A percentile compares a stretch with the other conserved stretches of the same genome.
These are phyloP conservation scores for Adelosebastes latens DNA, from an alignment of 2,797 vertebrate genomes.

Conservation along the genomic window DNA sequence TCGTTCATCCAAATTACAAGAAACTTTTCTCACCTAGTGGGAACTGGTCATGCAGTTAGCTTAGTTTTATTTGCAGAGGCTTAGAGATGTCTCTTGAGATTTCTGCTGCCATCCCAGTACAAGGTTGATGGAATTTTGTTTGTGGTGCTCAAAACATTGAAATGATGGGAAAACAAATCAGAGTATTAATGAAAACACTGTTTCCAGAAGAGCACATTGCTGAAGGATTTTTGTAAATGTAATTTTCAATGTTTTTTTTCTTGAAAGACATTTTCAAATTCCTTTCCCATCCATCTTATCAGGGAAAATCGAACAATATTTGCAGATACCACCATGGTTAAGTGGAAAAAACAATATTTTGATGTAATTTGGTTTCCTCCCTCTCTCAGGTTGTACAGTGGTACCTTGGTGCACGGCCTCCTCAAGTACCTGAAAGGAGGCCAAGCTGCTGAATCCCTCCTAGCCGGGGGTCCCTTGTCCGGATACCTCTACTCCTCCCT, in stretches of 20 bases:
- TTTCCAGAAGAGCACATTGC: background rate
- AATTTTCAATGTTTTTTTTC: background rate
- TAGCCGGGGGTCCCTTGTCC: constrained; percentile 51
- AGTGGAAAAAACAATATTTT: background rate
- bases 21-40: background rate
- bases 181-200: background rate
- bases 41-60: background rate
- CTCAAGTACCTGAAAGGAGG: constrained; percentile 68
- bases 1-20: background rate
- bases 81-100: background rate
- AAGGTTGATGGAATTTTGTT: background rate
- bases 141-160: background rate
- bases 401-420: constrained; percentile 81
- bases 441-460: constrained; percentile 56
- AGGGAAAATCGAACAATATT: background rate
- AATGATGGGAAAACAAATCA: background rate
- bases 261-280: background rate
- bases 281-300: background rate
- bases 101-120: background rate
- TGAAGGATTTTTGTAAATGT: background rate
- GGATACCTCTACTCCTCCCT: constrained; percentile 73
- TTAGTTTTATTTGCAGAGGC: background rate
- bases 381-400: constrained; percentile 79
- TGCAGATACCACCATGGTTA: background rate
- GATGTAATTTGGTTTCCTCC: background rate